A percentile compares a stretch with the other conserved stretches of the same genome.
phyloP scores from a whole-genome alignment of 2,797 vertebrate genomes.

The Clamator glandarius region DNA sequence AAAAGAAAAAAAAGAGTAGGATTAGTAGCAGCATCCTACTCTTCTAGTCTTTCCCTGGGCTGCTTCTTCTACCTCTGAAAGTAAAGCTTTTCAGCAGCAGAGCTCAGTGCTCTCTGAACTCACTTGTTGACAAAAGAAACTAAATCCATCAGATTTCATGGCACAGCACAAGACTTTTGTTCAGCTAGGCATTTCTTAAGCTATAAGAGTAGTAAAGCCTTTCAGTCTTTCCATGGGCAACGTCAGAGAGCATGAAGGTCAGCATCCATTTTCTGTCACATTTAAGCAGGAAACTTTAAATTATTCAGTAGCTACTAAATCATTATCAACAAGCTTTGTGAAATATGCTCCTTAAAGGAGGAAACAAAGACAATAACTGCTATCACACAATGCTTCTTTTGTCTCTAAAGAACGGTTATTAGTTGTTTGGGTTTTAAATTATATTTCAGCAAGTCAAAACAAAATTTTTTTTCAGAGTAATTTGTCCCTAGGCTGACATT shows the following conservation, averaged over 20 bases:
- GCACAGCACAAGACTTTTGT: not conserved
- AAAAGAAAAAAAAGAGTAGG: not conserved
- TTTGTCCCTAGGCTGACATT: not conserved
- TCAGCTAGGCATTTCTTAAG: not conserved
- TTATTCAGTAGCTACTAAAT: slow-evolving; percentile 38
- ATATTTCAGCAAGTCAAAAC: not conserved
- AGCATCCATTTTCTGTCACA: slow-evolving; percentile 4
- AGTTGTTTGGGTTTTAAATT: not conserved
- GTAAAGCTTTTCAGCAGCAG: not conserved
- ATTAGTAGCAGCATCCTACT: not conserved
- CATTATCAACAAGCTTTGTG: slow-evolving; percentile 1
- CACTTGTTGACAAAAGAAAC: not conserved
- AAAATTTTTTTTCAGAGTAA: not conserved
- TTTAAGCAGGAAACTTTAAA: slow-evolving; percentile 27
- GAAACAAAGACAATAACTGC: not conserved
- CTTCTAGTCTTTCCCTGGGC: not conserved
- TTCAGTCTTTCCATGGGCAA: not conserved
- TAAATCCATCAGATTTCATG: not conserved
- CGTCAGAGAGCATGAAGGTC: slow-evolving; percentile 9
- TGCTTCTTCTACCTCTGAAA: not conserved
- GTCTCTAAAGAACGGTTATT: not conserved
- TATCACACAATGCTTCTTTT: not conserved
- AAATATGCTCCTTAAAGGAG: not conserved
- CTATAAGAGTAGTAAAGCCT: not conserved
- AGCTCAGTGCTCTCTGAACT: not conserved